Conservation (phyloP, 2,888 invertebrate species). For the Polietes domitor region DNA sequence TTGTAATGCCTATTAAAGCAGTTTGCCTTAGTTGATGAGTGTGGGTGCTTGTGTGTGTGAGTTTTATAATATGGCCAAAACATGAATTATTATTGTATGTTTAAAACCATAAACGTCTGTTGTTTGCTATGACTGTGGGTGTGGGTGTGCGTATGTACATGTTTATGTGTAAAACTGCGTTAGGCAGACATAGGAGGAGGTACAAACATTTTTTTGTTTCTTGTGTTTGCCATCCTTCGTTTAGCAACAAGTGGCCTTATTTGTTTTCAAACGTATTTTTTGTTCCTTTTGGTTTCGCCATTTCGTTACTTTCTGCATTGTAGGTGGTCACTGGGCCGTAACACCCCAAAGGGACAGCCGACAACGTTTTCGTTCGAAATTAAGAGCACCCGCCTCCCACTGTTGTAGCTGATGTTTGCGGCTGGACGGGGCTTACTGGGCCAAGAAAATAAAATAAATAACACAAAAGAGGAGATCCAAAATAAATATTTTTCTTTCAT, state of each 20-base stretch:
- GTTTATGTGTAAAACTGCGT: neutral
- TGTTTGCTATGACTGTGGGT: neutral
- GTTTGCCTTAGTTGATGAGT: neutral
- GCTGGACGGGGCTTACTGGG: neutral
- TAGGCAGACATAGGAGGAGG: neutral
- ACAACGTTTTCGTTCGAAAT: neutral
- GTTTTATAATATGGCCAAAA: conserved; percentile 24
- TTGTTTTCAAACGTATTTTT: neutral
- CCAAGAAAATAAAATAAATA: neutral
- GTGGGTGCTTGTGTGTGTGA: neutral
- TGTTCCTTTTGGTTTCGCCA: neutral
- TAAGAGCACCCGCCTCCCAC: neutral
- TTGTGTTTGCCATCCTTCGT: neutral
- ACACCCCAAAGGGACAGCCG: conserved; percentile 10
- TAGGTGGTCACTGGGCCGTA: conserved; percentile 11
- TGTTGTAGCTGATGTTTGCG: neutral
- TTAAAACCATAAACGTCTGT: conserved; percentile 29
- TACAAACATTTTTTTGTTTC: neutral
- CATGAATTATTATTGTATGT: conserved; percentile 29
- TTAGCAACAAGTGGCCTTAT: conserved; percentile 30
- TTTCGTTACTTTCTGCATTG: neutral
- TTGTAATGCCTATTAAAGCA: neutral
- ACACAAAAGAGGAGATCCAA: neutral
- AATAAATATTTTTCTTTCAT: neutral
- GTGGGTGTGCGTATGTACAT: neutral